phyloP scores from a whole-genome alignment of 2,888 invertebrate species.

The Listrodromus nycthemerus region DNA sequence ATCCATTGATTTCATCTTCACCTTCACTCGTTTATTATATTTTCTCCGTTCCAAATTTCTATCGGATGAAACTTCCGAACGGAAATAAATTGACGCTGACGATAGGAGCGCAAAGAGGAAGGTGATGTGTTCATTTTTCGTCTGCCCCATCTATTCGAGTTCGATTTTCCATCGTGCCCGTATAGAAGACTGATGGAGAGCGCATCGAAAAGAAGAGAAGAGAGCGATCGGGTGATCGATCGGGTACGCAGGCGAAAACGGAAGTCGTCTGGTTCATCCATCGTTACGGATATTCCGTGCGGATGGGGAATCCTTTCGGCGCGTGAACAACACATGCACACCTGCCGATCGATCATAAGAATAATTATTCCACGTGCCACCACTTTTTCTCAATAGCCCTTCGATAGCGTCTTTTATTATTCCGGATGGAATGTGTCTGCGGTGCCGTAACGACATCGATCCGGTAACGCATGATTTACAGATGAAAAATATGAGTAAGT shows the following conservation, averaged over 20 bases:
- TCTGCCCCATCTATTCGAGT: background rate
- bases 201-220: background rate
- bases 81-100: background rate
- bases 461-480: conserved; percentile 57
- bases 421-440: conserved; percentile 27
- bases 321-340: background rate
- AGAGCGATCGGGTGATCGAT: conserved; percentile 35
- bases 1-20: no score
- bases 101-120: background rate
- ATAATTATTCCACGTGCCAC: background rate
- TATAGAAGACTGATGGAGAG: conserved; percentile 9
- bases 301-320: background rate
- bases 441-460: conserved; percentile 75
- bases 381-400: background rate
- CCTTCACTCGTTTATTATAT: no score
- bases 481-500: background rate
- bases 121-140: conserved; percentile 8
- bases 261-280: background rate
- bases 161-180: background rate
- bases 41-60: no score
- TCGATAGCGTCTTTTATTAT: background rate
- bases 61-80: no score
- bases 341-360: conserved; percentile 17
- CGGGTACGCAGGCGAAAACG: background rate
- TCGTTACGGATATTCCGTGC: background rate